A percentile compares a stretch with the other conserved stretches of the same genome.
Conservation (phyloP, 2,113 vertebrate species). For the Reinhardtius hippoglossoides region DNA sequence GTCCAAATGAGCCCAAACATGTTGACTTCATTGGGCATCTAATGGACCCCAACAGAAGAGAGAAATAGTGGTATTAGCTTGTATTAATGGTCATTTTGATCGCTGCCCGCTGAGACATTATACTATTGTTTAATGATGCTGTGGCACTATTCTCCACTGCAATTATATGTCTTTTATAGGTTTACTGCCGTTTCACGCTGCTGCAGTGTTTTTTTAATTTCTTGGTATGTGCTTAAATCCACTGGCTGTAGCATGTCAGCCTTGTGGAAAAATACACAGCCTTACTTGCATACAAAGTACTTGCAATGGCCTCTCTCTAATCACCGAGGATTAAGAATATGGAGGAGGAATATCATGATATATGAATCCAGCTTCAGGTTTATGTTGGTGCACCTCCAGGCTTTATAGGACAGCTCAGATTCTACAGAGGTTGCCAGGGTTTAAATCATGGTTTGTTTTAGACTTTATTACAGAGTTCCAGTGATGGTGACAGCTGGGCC, state of each 20-base stretch:
- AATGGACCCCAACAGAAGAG: conserved; percentile 47
- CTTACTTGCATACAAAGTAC: not conserved
- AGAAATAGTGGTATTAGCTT: conserved; percentile 36
- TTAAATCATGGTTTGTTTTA: conserved; percentile 31
- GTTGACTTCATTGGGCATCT: conserved; percentile 59
- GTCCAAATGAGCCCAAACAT: conserved; percentile 50
- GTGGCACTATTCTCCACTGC: conserved; percentile 1
- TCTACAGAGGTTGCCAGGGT: conserved; percentile 29
- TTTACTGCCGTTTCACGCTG: conserved; percentile 7
- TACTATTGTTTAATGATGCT: conserved; percentile 58
- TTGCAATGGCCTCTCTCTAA: not conserved
- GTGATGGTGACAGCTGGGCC: conserved; percentile 2
- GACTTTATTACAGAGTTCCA: too few relatives aligned
- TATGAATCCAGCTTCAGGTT: conserved; percentile 24
- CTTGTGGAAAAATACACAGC: not conserved
- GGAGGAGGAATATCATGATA: not conserved
- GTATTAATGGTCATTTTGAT: conserved; percentile 62
- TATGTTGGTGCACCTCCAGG: not conserved
- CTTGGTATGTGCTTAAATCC: conserved; percentile 12
- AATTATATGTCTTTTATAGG: conserved; percentile 31
- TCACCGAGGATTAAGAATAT: conserved; percentile 3
- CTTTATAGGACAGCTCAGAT: conserved; percentile 21
- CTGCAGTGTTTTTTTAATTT: conserved; percentile 13
- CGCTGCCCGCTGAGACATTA: conserved; percentile 33
- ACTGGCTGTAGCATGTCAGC: conserved; percentile 13